Evolutionary conservation across 23 tunicate species (phyloP).

Genomic region (Corella eumyota): DNA sequence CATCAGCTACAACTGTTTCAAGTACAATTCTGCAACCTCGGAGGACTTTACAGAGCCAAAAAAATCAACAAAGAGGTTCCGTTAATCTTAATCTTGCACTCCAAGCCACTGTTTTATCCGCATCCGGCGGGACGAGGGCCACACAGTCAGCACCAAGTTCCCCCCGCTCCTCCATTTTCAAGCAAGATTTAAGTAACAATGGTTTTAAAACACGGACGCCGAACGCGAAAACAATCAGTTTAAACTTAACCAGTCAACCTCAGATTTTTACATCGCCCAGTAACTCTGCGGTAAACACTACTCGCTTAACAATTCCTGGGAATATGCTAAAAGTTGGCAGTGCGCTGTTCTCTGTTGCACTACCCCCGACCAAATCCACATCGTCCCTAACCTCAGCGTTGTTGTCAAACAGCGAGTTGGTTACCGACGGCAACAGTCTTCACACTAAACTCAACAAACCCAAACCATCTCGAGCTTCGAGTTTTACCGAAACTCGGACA

Average conservation of each 20-base stretch:
- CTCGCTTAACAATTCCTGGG: slow-evolving; percentile 29
- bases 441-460: too few species aligned
- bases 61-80: slow-evolving; percentile 14
- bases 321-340: slow-evolving; percentile 36
- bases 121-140: slow-evolving; percentile 16
- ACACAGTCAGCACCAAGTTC: slow-evolving; percentile 54
- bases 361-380: slow-evolving; percentile 7
- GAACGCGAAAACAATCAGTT: slow-evolving; percentile 66
- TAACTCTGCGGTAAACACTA: slow-evolving; percentile 4
- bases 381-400: too few species aligned
- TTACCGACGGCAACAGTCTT: too few species aligned
- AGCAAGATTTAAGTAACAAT: too few species aligned
- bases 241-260: slow-evolving; percentile 37
- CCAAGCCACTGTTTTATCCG: slow-evolving; percentile 27
- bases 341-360: slow-evolving; percentile 22
- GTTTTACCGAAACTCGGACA: too few species aligned
- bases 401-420: too few species aligned
- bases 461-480: too few species aligned
- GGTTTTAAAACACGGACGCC: too few species aligned
- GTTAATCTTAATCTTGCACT: slow-evolving; percentile 32
- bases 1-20: not conserved
- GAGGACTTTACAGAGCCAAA: not conserved
- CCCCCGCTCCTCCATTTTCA: slow-evolving; percentile 8
- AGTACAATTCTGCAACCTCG: slow-evolving; percentile 9
- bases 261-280: slow-evolving; percentile 13